These are phyloP conservation scores for Allochrocebus solatus DNA, from an alignment of 2,797 vertebrate genomes.

Conservation along the genomic window DNA sequence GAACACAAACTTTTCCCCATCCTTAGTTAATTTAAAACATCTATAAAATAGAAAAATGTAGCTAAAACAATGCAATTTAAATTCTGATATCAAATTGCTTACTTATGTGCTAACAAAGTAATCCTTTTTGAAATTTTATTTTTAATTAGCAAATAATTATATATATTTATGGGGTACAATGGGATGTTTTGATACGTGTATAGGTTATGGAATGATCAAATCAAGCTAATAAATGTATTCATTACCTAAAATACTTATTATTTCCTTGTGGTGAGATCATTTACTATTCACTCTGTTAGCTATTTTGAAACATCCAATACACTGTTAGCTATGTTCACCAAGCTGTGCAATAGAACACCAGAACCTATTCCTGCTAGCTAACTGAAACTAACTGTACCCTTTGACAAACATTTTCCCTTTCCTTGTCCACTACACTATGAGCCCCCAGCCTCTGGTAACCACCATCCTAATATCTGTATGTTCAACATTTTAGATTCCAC, in stretches of 20 bases:
- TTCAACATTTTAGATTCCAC: neutral
- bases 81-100: neutral
- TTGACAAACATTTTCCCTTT: neutral
- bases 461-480: neutral
- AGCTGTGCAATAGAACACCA: neutral
- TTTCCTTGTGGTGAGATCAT: neutral
- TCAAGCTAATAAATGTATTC: neutral
- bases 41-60: neutral
- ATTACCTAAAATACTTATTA: neutral
- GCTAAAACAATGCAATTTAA: neutral
- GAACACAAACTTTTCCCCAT: neutral
- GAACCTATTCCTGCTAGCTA: neutral
- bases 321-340: neutral
- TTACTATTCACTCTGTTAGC: neutral
- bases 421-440: neutral
- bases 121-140: neutral
- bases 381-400: neutral
- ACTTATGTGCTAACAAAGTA: neutral
- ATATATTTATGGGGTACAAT: neutral
- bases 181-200: neutral
- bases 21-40: neutral
- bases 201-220: neutral
- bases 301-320: neutral
- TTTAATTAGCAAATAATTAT: neutral
- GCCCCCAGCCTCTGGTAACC: neutral